Evolutionary conservation across 2,113 vertebrate genomes (phyloP).

Genomic region (Enhydra lutris): DNA sequence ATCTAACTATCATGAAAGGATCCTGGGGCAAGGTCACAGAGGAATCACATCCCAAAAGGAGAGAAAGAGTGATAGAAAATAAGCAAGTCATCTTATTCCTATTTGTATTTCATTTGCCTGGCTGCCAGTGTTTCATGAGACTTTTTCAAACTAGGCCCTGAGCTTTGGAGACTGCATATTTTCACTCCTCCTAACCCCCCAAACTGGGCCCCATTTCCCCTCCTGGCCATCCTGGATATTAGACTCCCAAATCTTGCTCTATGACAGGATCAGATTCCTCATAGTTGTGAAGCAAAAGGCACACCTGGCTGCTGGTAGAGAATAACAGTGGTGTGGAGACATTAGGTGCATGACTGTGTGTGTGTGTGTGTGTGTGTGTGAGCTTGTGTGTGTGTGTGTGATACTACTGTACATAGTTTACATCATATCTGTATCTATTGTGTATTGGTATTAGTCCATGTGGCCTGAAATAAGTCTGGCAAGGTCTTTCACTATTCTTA

Average conservation of each 20-base stretch:
- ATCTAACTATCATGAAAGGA: background rate
- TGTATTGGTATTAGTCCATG: background rate
- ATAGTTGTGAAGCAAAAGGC: background rate
- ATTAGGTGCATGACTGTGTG: background rate
- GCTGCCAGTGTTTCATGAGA: background rate
- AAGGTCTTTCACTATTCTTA: background rate
- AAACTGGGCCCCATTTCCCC: background rate
- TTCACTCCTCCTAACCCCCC: background rate
- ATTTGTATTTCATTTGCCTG: background rate
- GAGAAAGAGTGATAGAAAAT: slow-evolving; percentile 1
- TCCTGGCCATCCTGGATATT: background rate
- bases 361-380: background rate
- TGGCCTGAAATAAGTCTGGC: background rate
- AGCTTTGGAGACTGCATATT: background rate
- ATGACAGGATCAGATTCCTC: background rate
- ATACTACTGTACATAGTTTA: background rate
- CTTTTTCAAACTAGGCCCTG: background rate
- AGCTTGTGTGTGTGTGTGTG: background rate
- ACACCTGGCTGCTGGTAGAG: background rate
- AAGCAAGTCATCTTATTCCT: background rate
- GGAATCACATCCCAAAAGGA: background rate
- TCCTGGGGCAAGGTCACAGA: background rate
- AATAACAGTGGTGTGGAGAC: background rate
- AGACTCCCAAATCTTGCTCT: background rate
- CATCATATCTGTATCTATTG: background rate